Evolutionary conservation across 1,140 invertebrate species (phyloP).

Genomic region (Magallana gigas): DNA sequence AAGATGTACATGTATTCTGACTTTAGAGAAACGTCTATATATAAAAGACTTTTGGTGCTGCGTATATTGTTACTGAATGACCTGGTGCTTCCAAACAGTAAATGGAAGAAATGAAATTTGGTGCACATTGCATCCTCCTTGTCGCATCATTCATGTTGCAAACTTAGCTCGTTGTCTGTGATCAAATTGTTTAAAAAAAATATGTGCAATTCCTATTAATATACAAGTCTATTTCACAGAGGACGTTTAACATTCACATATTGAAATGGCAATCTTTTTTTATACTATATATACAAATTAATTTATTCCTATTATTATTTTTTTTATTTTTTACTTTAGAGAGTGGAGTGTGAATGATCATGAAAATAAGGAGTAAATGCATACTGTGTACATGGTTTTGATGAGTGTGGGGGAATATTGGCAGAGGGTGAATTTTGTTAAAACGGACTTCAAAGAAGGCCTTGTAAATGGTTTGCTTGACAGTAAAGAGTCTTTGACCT

Average conservation of each 20-base stretch:
- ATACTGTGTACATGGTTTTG: not conserved
- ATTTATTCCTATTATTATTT: constrained; percentile 14
- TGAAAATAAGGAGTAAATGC: constrained; percentile 11
- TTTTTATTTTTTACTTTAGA: constrained; percentile 18
- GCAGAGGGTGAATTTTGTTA: constrained; percentile 32
- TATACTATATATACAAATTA: constrained; percentile 18
- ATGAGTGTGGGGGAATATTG: constrained; percentile 41
- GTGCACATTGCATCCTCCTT: constrained; percentile 18
- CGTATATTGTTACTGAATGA: not conserved
- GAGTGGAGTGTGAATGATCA: not conserved
- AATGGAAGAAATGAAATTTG: not conserved
- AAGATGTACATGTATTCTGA: constrained; percentile 26
- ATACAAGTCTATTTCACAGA: not conserved
- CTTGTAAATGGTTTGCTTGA: constrained; percentile 8
- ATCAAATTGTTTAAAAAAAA: constrained; percentile 6
- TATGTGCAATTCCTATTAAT: constrained; percentile 33
- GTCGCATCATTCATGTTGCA: not conserved
- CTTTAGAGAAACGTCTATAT: not conserved
- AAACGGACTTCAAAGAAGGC: not conserved
- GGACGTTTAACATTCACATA: not conserved
- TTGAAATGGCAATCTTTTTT: constrained; percentile 27
- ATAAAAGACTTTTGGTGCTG: constrained; percentile 12
- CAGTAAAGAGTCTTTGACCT: not conserved
- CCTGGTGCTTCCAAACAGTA: constrained; percentile 12
- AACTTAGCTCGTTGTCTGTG: constrained; percentile 9